phyloP scores from a whole-genome alignment of 2,113 vertebrate genomes.

The Chloropsis cyanopogon region DNA sequence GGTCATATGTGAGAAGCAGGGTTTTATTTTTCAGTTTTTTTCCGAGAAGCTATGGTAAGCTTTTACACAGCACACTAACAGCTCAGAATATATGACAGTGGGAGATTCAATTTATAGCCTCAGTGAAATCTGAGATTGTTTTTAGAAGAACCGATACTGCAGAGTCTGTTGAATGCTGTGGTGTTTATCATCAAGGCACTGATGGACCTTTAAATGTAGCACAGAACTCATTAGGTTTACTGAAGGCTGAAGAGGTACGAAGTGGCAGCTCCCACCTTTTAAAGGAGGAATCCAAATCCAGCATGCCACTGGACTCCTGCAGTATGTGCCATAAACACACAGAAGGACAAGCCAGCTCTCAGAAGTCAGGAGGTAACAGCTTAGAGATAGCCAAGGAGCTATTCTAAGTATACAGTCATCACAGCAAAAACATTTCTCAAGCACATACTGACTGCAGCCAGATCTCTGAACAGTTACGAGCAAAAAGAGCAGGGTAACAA shows the following conservation, averaged over 20 bases:
- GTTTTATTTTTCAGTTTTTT: slow-evolving; percentile 49
- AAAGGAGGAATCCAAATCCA: not conserved
- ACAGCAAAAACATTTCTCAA: not conserved
- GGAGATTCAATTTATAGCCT: not conserved
- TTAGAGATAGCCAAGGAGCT: slow-evolving; percentile 6
- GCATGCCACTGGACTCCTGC: not conserved
- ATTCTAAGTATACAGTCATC: not conserved
- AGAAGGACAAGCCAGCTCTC: not conserved
- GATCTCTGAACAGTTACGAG: not conserved
- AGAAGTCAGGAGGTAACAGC: not conserved
- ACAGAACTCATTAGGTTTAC: not conserved
- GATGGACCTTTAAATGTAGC: not conserved
- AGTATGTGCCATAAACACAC: not conserved
- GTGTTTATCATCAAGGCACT: not conserved
- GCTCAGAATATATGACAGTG: slow-evolving; percentile 4
- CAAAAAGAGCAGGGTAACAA: not conserved
- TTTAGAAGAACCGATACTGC: not conserved
- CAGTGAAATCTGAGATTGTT: slow-evolving; percentile 1
- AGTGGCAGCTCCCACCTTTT: not conserved
- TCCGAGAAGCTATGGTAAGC: slow-evolving; percentile 13
- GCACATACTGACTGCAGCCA: not conserved
- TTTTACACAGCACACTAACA: slow-evolving; percentile 14
- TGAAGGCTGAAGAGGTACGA: not conserved
- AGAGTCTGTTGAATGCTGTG: not conserved
- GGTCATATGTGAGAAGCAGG: slow-evolving; percentile 19